A percentile compares a stretch with the other conserved stretches of the same genome.
These are phyloP conservation scores for Anarsia innoxiella DNA, from an alignment of 2,888 invertebrate species.

Conservation along the genomic window DNA sequence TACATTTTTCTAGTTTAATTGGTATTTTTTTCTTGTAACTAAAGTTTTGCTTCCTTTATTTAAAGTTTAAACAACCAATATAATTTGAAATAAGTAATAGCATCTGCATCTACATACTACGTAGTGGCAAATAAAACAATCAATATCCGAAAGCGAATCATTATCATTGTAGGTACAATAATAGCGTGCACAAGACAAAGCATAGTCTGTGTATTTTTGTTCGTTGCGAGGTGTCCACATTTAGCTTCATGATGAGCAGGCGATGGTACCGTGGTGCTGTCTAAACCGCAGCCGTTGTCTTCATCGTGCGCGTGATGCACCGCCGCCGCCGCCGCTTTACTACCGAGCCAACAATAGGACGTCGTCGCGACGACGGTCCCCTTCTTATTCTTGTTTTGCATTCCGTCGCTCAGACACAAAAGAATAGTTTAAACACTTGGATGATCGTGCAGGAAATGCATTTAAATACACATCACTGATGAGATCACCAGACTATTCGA, in stretches of 20 bases:
- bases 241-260: conserved; percentile 65
- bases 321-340: conserved; percentile 12
- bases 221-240: conserved; percentile 49
- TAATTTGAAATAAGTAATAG: too few species aligned
- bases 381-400: conserved; percentile 22
- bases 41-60: too few species aligned
- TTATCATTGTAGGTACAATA: too few species aligned
- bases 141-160: too few species aligned
- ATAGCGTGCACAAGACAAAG: conserved; percentile 18
- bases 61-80: too few species aligned
- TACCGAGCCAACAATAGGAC: conserved; percentile 36
- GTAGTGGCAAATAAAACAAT: too few species aligned
- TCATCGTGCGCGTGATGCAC: too few species aligned
- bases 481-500: conserved; percentile 4
- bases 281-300: conserved; percentile 41
- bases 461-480: conserved; percentile 7
- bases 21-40: too few species aligned
- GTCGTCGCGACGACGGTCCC: conserved; percentile 19
- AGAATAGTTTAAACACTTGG: conserved; percentile 13
- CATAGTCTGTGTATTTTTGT: conserved; percentile 59
- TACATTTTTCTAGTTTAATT: too few species aligned
- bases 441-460: conserved; percentile 13
- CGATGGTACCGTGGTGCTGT: conserved; percentile 37
- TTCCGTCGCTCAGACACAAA: conserved; percentile 16
- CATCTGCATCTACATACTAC: too few species aligned